Percentiles rank a stretch among this genome's conserved stretches.
Evolutionary conservation across 2,888 invertebrate species (phyloP).

Genomic region (Hofmannophila pseudospretella): DNA sequence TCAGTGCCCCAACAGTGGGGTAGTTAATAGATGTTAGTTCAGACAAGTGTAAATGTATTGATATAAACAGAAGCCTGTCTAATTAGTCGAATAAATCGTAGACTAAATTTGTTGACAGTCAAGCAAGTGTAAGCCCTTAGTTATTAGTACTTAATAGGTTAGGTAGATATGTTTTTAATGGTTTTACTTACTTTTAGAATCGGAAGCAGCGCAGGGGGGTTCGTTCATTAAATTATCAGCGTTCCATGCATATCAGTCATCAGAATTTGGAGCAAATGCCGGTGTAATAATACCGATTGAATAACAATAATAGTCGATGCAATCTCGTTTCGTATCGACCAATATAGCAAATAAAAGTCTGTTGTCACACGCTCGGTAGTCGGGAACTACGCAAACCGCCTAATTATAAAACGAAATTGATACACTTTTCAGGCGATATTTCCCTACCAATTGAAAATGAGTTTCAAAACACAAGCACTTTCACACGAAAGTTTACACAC

Average conservation of each 20-base stretch:
- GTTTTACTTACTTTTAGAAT: conserved; percentile 1
- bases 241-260: conserved; percentile 13
- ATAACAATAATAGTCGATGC: conserved; percentile 14
- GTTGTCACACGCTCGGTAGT: conserved; percentile 13
- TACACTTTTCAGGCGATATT: conserved; percentile 18
- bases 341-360: conserved; percentile 3
- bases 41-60: no score
- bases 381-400: conserved; percentile 16
- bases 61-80: no score
- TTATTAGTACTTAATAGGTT: no score
- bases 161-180: no score
- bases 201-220: not conserved
- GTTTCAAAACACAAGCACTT: conserved; percentile 10
- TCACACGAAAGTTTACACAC: conserved; percentile 11
- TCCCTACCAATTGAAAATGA: not conserved
- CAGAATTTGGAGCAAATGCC: conserved; percentile 14
- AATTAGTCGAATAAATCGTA: no score
- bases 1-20: no score
- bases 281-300: conserved; percentile 13
- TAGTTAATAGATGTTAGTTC: no score
- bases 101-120: no score
- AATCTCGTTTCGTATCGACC: conserved; percentile 11
- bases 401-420: conserved; percentile 28
- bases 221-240: conserved; percentile 21
- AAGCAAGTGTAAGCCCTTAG: no score